phyloP scores from a whole-genome alignment of 2,888 invertebrate species.

The Drosophila cognata region DNA sequence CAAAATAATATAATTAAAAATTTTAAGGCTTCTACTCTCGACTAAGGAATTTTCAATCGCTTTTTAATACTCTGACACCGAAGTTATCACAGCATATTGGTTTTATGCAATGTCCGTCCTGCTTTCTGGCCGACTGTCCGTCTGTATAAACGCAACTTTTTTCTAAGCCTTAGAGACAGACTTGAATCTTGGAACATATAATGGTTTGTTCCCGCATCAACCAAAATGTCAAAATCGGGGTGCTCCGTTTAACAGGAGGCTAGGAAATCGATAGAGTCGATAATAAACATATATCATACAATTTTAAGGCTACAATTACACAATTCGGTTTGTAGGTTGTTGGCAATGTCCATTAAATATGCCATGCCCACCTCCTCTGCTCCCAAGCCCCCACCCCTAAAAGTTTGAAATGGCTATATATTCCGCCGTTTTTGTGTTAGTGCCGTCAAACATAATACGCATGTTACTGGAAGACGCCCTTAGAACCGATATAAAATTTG shows the following conservation, averaged over 20 bases:
- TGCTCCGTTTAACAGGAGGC: not conserved
- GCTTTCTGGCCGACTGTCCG: not conserved
- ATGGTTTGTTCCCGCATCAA: not conserved
- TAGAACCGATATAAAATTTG: not conserved
- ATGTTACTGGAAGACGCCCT: not conserved
- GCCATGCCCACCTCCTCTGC: not conserved
- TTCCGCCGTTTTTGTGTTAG: not conserved
- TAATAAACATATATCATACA: not conserved
- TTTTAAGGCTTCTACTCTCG: not conserved
- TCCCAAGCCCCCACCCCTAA: not conserved
- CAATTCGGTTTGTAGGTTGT: not conserved
- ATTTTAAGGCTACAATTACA: not conserved
- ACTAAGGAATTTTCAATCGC: not conserved
- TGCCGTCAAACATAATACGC: not conserved
- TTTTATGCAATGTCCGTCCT: not conserved
- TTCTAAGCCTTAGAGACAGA: not conserved
- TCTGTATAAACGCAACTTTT: not conserved
- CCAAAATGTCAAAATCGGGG: not conserved
- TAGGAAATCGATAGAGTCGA: not conserved
- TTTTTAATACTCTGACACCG: not conserved
- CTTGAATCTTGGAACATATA: not conserved
- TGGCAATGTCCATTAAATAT: not conserved
- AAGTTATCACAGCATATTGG: not conserved
- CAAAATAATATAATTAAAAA: not conserved
- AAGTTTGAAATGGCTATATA: not conserved